Base-by-base conservation (phyloP, 2,113 vertebrate genomes). In the Nibea albiflora region DNA sequence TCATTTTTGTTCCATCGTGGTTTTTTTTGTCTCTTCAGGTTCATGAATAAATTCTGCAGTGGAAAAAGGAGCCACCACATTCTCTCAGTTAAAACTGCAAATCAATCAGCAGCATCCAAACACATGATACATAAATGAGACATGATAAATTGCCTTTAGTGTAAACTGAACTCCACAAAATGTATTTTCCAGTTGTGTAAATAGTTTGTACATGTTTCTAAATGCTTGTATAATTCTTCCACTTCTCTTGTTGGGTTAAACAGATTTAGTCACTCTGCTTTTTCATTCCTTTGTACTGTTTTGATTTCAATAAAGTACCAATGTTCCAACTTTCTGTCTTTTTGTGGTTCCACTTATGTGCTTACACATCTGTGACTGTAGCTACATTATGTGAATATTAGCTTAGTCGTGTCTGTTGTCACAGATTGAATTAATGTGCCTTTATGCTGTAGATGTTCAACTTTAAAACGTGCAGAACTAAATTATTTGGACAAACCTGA, bases 161-260 rank as follows among this genome's bases (percentile, higher is more conserved):
- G 12, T 46, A 14, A 46, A 14, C 10, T 44, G 11, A 14, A 12
- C 44, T 46, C 11, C 44, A 39, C 10, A 11, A 5, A 3, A 53
- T 16, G 6, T 4, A n/a, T 46, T 54, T 17, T 70, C 24, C 56
- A 60, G n/a, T 39, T 78, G 31, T 69, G 54, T 63, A 54, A 46
- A 54, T 71, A 28, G 2, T 63, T 14, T 53, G 24, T 26, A 26
- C 24, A 26, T 26, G 24, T 26, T 26, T 26, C 24, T 26, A 2
- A 26, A 26, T 26, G 28, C 2, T 24, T 52, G 20, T 26, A 4
- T 26, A 39, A 52, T 78, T 68, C 15, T 20, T 61, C n/a, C 24
- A 26, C 0, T 6, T 52, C 1, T 16, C 44, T 14, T 62, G 17
- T 54, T 22, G 1, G 4, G 7, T 17, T 1, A 24, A 5, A 1